phyloP scores from a whole-genome alignment of 2,113 vertebrate genomes.

The Lepisosteus osseus region DNA sequence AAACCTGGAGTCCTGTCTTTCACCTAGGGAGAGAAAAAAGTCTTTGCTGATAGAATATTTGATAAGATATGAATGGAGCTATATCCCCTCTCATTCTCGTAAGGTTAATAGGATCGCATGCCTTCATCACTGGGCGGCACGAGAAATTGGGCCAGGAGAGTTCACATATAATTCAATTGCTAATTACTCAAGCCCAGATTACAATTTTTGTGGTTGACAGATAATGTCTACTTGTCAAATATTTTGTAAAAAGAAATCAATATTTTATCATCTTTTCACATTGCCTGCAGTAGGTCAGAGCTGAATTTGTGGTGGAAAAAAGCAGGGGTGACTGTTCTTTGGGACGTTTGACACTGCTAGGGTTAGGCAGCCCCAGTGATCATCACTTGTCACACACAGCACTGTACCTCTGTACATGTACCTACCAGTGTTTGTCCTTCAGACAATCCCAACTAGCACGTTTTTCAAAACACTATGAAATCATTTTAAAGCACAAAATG shows the following conservation, averaged over 20 bases:
- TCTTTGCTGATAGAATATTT: constrained; percentile 15
- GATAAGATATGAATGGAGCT: constrained; percentile 29
- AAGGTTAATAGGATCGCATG: constrained; percentile 34
- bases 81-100: constrained; percentile 12
- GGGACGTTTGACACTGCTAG: too few relatives aligned
- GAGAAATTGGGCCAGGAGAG: constrained; percentile 14
- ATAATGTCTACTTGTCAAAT: constrained; percentile 37
- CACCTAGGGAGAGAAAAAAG: constrained; percentile 1
- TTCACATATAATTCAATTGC: constrained; percentile 37
- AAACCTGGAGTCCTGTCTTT: constrained; percentile 12
- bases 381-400: too few relatives aligned
- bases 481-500: too few relatives aligned
- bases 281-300: constrained; percentile 23
- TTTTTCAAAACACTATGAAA: too few relatives aligned
- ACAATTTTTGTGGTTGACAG: constrained; percentile 36
- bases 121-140: constrained; percentile 15
- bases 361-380: too few relatives aligned
- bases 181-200: constrained; percentile 40
- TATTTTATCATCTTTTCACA: constrained; percentile 42
- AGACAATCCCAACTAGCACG: too few relatives aligned
- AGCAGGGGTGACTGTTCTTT: too few relatives aligned
- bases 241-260: constrained; percentile 36
- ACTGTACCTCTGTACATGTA: too few relatives aligned
- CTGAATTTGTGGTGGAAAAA: background rate
- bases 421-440: too few relatives aligned